Evolutionary conservation across 1,140 invertebrate species (phyloP).

Genomic region (Drosophila pectinifera): DNA sequence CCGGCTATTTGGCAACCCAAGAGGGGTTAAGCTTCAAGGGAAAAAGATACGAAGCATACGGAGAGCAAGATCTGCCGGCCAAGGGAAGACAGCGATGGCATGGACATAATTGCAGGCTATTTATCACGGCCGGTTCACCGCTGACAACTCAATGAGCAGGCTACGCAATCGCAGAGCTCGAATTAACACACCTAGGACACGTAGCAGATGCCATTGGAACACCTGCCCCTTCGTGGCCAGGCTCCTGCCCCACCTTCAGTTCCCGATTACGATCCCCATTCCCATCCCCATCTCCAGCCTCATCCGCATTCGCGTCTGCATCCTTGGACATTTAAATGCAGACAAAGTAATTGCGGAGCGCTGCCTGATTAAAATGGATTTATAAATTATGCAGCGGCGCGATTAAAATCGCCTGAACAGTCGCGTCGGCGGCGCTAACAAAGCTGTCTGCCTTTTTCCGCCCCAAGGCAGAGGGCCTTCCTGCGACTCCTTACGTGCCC

Average conservation of each 20-base stretch:
- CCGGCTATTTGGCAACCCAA: conserved; percentile 40
- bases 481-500: conserved; percentile 37
- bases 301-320: conserved; percentile 28
- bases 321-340: conserved; percentile 78
- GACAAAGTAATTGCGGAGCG: conserved; percentile 81
- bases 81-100: conserved; percentile 54
- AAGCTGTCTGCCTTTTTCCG: conserved; percentile 43
- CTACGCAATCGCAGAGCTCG: conserved; percentile 66
- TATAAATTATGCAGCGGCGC: conserved; percentile 83
- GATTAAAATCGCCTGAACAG: conserved; percentile 75
- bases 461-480: conserved; percentile 2
- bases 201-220: conserved; percentile 66
- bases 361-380: conserved; percentile 81
- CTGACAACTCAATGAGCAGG: conserved; percentile 81
- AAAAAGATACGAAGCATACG: background rate
- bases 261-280: conserved; percentile 1
- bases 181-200: conserved; percentile 79
- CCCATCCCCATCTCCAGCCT: background rate
- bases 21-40: conserved; percentile 5
- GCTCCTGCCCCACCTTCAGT: conserved; percentile 15
- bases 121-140: conserved; percentile 69
- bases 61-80: conserved; percentile 8
- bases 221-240: conserved; percentile 74
- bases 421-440: conserved; percentile 72
- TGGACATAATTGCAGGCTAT: conserved; percentile 80